Evolutionary conservation across 2,888 invertebrate genomes (phyloP).

Genomic region (Pyralis farinalis): DNA sequence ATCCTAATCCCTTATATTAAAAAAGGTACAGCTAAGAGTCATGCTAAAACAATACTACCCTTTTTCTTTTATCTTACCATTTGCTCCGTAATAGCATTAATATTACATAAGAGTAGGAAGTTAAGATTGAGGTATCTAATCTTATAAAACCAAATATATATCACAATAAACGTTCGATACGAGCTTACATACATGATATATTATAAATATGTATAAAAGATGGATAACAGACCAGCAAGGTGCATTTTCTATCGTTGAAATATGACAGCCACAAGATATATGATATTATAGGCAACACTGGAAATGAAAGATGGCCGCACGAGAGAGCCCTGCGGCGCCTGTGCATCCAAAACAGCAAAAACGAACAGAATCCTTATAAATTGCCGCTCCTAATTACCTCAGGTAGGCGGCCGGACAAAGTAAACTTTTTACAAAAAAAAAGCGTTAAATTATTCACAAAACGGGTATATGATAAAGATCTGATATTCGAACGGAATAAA

Average conservation of each 20-base stretch:
- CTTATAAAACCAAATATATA: no score
- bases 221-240: no score
- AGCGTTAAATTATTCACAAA: constrained; percentile 58
- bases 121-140: no score
- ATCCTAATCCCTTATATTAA: no score
- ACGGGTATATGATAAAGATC: constrained; percentile 24
- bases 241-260: not conserved
- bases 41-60: no score
- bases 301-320: constrained; percentile 28
- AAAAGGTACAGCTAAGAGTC: no score
- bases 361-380: constrained; percentile 45
- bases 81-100: no score
- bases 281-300: constrained; percentile 27
- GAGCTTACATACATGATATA: no score
- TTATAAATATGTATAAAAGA: no score
- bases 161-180: no score
- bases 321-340: constrained; percentile 28
- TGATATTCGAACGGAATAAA: constrained; percentile 3
- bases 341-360: constrained; percentile 32
- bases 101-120: no score
- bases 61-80: no score
- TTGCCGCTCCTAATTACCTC: constrained; percentile 60
- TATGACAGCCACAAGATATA: constrained; percentile 11
- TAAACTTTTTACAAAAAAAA: constrained; percentile 41
- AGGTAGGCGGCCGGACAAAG: constrained; percentile 57